These are phyloP conservation scores for Babyrousa celebensis DNA, from an alignment of 2,797 vertebrate genomes.

Conservation along the genomic window DNA sequence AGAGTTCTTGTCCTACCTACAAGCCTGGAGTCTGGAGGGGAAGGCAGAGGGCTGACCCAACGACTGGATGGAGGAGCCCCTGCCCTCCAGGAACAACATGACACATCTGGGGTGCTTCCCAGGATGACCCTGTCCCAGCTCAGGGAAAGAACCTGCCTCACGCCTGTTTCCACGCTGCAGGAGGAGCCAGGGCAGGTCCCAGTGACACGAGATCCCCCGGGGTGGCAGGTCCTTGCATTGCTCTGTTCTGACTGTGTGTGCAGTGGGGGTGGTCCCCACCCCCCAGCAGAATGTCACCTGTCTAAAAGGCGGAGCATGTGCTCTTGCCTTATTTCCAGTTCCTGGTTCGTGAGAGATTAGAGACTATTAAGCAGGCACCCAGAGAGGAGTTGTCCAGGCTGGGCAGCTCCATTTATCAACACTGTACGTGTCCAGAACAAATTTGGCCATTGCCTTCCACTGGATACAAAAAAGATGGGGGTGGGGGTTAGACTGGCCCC, in stretches of 20 bases:
- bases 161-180: neutral
- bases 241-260: neutral
- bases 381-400: too few relatives aligned
- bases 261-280: rapidly evolving
- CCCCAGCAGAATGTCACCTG: neutral
- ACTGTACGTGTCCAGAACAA: neutral
- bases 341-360: neutral
- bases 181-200: neutral
- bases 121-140: neutral
- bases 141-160: neutral
- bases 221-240: neutral
- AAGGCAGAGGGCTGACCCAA: neutral
- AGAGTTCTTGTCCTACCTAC: neutral
- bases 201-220: neutral
- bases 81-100: neutral
- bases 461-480: neutral
- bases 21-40: neutral
- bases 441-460: neutral
- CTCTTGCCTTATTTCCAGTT: neutral
- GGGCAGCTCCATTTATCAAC: neutral
- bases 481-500: neutral
- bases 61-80: neutral
- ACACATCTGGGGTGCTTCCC: neutral
- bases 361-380: neutral
- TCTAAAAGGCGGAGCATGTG: rapidly evolving